A percentile compares a stretch with the other conserved stretches of the same genome.
Conservation (phyloP, 2,797 vertebrate species). For the Chanos chanos region DNA sequence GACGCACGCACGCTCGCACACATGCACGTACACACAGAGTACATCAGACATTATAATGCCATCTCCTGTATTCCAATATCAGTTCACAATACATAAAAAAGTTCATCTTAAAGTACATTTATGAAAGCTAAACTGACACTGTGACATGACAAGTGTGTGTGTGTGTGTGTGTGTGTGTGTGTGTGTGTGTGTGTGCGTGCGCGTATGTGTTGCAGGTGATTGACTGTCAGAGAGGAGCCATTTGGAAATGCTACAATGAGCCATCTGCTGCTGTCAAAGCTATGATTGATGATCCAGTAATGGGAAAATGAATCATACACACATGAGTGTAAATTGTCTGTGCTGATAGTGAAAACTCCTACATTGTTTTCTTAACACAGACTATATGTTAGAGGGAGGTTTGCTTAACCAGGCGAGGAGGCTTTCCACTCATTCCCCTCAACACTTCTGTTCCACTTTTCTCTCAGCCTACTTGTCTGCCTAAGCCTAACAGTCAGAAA, state of each 20-base stretch:
- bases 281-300: constrained; percentile 41
- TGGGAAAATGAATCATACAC: constrained; percentile 27
- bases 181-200: neutral
- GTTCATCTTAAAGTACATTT: neutral
- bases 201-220: constrained; percentile 27
- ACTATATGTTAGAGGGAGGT: too few relatives aligned
- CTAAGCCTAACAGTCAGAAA: constrained; percentile 30
- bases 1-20: too few relatives aligned
- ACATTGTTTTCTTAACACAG: too few relatives aligned
- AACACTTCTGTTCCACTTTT: constrained; percentile 4
- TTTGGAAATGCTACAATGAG: constrained; percentile 32
- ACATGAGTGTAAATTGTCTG: neutral
- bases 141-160: neutral
- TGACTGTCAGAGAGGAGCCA: constrained; percentile 31
- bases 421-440: neutral
- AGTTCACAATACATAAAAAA: too few relatives aligned
- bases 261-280: constrained; percentile 43
- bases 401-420: too few relatives aligned
- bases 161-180: neutral
- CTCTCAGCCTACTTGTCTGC: constrained; percentile 28
- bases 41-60: too few relatives aligned
- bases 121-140: too few relatives aligned
- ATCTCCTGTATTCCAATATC: too few relatives aligned
- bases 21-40: too few relatives aligned
- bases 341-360: too few relatives aligned